Percentiles rank a stretch among this genome's conserved stretches.
Conservation (phyloP, 2,888 invertebrate species). For the Linnaemya vulpina region DNA sequence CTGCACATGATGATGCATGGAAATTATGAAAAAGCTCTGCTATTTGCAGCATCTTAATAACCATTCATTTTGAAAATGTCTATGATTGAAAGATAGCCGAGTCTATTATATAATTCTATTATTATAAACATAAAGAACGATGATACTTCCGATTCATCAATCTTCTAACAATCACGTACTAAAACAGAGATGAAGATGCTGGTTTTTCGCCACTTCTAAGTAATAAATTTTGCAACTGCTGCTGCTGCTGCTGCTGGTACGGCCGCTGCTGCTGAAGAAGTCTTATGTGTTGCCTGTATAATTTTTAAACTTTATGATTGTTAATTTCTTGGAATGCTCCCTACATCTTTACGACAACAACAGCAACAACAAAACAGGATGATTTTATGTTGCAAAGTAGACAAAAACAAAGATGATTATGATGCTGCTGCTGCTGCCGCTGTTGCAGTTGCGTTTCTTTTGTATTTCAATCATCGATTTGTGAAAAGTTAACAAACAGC, state of each 20-base stretch:
- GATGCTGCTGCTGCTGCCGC: not conserved
- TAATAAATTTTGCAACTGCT: not conserved
- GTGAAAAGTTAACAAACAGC: conserved; percentile 11
- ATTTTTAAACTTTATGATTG: not conserved
- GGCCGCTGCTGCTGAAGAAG: not conserved
- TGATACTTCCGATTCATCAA: conserved; percentile 22
- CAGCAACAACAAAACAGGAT: not conserved
- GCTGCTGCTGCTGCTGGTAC: not conserved
- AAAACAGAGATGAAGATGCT: conserved; percentile 2
- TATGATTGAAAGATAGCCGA: not conserved
- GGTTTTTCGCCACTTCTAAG: not conserved
- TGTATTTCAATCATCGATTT: conserved; percentile 33
- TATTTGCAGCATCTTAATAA: not conserved
- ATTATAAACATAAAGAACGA: not conserved
- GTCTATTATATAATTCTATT: too few species aligned
- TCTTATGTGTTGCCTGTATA: not conserved
- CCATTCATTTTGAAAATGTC: not conserved
- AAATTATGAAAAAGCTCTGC: not conserved
- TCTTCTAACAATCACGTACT: conserved; percentile 6
- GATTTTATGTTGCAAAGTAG: conserved; percentile 1
- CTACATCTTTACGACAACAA: not conserved
- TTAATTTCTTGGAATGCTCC: conserved; percentile 9
- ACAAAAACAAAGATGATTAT: not conserved
- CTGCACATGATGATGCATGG: not conserved
- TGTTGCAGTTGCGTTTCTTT: not conserved